Percentiles rank a stretch among this genome's conserved stretches.
Evolutionary conservation across 2,888 invertebrate genomes (phyloP).

Genomic region (Tortricodes alternella): DNA sequence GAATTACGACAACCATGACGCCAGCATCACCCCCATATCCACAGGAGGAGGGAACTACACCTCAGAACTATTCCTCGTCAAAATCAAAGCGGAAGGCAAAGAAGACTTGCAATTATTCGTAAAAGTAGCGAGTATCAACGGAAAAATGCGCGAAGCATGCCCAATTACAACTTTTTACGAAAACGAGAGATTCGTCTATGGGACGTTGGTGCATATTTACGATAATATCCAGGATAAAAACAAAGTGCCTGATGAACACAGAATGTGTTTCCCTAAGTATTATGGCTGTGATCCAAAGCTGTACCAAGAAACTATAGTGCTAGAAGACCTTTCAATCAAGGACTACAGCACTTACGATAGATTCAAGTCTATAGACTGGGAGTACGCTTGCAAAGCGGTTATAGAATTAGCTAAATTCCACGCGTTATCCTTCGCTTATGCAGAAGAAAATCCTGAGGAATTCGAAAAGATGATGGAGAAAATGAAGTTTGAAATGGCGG

Average conservation of each 20-base stretch:
- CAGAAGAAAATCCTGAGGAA: conserved; percentile 48
- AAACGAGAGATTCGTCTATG: conserved; percentile 53
- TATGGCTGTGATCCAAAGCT: conserved; percentile 45
- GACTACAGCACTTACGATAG: conserved; percentile 55
- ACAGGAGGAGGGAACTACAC: conserved; percentile 58
- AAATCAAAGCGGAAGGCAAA: conserved; percentile 39
- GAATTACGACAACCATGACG: conserved; percentile 39
- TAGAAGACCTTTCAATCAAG: conserved; percentile 53
- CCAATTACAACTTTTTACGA: conserved; percentile 43
- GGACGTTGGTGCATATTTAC: conserved; percentile 44
- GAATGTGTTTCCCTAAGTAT: conserved; percentile 47
- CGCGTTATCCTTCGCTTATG: conserved; percentile 57
- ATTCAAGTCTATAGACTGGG: conserved; percentile 55
- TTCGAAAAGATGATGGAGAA: conserved; percentile 42
- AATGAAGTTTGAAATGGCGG: conserved; percentile 35
- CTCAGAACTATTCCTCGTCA: conserved; percentile 46
- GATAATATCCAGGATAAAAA: conserved; percentile 46
- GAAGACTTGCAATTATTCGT: conserved; percentile 49
- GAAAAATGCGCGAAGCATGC: conserved; percentile 42
- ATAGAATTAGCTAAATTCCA: conserved; percentile 63
- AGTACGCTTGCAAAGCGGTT: conserved; percentile 51
- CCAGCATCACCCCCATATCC: conserved; percentile 43
- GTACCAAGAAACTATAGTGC: conserved; percentile 53
- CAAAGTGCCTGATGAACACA: conserved; percentile 43
- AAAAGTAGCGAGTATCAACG: conserved; percentile 53